Percentiles rank a stretch among this genome's conserved stretches.
Conservation (phyloP, 2,113 vertebrate species). For the Plecotus auritus region DNA sequence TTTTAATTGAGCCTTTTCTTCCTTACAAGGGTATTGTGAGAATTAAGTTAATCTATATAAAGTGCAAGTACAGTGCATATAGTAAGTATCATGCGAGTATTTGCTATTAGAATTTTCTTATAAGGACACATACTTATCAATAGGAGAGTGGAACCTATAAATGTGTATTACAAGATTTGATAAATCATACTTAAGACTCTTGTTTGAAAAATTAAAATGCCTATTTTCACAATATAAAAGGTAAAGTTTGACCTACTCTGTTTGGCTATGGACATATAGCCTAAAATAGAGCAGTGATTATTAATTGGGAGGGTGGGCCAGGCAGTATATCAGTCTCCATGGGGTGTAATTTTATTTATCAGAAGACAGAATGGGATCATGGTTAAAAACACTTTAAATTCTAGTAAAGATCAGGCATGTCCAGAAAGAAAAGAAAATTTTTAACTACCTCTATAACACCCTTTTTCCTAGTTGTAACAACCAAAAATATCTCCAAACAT, state of each 20-base stretch:
- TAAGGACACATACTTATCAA: neutral
- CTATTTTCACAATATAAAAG: neutral
- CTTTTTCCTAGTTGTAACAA: neutral
- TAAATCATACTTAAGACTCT: neutral
- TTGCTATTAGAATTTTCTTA: neutral
- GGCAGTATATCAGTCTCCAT: neutral
- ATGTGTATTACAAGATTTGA: neutral
- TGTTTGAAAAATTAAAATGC: neutral
- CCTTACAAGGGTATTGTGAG: neutral
- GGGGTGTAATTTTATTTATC: neutral
- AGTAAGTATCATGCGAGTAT: neutral
- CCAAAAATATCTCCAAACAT: neutral
- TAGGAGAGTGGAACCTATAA: neutral
- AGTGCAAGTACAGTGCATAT: neutral
- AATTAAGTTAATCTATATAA: neutral
- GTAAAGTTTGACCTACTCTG: neutral
- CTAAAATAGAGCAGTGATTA: neutral
- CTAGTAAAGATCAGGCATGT: neutral
- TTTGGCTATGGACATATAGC: neutral
- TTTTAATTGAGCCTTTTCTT: neutral
- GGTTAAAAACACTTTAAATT: slow-evolving; percentile 4
- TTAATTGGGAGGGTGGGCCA: neutral
- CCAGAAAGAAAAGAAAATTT: neutral
- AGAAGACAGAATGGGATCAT: neutral
- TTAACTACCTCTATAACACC: neutral